Percentiles rank a stretch among this genome's conserved stretches.
Evolutionary conservation across 2,888 invertebrate species (phyloP).

Genomic region (Cheilosia urbana): DNA sequence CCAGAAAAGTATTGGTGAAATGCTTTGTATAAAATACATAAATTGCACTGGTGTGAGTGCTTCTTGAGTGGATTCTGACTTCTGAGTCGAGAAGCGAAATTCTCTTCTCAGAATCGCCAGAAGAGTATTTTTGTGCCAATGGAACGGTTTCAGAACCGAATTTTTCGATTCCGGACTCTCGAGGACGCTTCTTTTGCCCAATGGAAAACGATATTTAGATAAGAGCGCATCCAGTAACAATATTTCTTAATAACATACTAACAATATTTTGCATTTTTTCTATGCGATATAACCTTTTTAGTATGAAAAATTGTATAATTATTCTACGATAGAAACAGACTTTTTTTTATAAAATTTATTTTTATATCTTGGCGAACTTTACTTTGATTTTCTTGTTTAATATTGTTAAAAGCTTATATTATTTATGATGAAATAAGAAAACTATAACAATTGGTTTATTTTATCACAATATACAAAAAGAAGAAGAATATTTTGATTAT

Average conservation of each 20-base stretch:
- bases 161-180: too few relatives aligned
- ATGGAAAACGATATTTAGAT: too few relatives aligned
- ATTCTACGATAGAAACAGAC: slow-evolving; percentile 19
- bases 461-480: slow-evolving; percentile 69
- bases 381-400: slow-evolving; percentile 27
- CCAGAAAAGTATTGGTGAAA: too few relatives aligned
- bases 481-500: slow-evolving; percentile 26
- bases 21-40: too few relatives aligned
- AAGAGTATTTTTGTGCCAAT: too few relatives aligned
- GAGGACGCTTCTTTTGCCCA: too few relatives aligned
- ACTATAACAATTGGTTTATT: slow-evolving; percentile 49
- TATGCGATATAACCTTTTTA: not conserved
- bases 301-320: slow-evolving; percentile 31
- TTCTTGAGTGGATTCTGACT: too few relatives aligned
- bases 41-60: too few relatives aligned
- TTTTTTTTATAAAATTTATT: slow-evolving; percentile 38
- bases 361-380: slow-evolving; percentile 23
- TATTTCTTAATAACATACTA: slow-evolving; percentile 15
- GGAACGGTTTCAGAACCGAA: too few relatives aligned
- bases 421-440: slow-evolving; percentile 54
- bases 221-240: slow-evolving; percentile 10
- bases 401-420: slow-evolving; percentile 60
- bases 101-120: too few relatives aligned
- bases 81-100: too few relatives aligned
- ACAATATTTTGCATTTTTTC: slow-evolving; percentile 1